Evolutionary conservation across 2,113 vertebrate species (phyloP), one percentile per base, ranked within the genome.

Genomic region (Pituophis catenifer): DNA sequence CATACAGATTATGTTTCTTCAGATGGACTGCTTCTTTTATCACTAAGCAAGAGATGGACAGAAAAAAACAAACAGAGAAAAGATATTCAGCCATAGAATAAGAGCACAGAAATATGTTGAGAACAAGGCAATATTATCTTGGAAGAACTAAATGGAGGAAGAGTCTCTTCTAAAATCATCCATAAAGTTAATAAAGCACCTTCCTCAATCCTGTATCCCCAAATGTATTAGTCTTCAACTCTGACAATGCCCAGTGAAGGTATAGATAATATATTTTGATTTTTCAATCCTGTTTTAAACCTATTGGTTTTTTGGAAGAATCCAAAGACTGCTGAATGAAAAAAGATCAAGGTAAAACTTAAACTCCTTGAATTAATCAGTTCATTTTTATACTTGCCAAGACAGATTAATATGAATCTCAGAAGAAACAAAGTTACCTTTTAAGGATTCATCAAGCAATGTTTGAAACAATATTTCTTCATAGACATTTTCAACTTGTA

Each of bases 1-100:
- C 98, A 95, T 98, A 98, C 91, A 99, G 97, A 97, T 99, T 99
- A 97, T 98, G 98, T 94, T 99, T 99, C 97, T 98, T 98, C 97
- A 98, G 96, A 92, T 97, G 89, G 0, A 98, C 98, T 0, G 99
- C 99, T 94, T 99, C 99, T 92, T 98, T 98, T 96, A 99, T 98
- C 97, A 99, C 99, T 99, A 96, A 48, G 90, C 62, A 87, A 91
- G 59, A 94, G 7, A 65, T 15, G 48, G 86, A 86, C n/a, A 92
- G 2, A 92, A 44, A 59, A 33, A 17, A 70, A 15, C 38, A 44
- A 44, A 44, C 38, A 33, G 9, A 9, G 24, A 88, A 95, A 90
- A 96, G 93, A 91, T 33, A 95, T 38, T 91, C n/a, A 86, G 44
- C 29, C 93, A 3, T 8, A 52, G n/a, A 48, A 38, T 9, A 38